Base-by-base conservation (phyloP, 2,888 invertebrate species). In the Tuberolachnus salignus region DNA sequence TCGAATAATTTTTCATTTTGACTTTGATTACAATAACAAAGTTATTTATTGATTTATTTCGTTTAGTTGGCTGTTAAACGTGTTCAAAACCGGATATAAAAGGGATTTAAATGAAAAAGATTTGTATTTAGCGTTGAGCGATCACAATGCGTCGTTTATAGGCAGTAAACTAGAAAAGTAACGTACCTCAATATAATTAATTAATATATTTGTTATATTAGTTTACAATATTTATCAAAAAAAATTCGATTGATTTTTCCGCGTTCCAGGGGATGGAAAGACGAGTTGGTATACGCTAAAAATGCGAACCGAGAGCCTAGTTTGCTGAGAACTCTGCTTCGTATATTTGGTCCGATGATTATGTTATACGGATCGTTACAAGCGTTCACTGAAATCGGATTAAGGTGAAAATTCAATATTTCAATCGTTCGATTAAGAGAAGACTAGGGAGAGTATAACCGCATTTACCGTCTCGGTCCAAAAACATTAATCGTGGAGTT, bases 81-180 rank as follows among this genome's bases (percentile, higher is more conserved):
- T 93, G 83, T 94, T 94, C 86, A 90, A 89, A 83, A 90, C 90
- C 84, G 95, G 94, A 0, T 90, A 90, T 83, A 88, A 87, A 80
- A 90, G 92, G 83, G 90, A 91, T 69, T 85, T 95, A 66, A 92
- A 91, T 82, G 88, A 90, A 63, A 87, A 89, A 42, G 95, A 95
- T 86, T 86, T 95, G 61, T 91, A 91, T 83, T 90, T 90, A 83
- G 90, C 93, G 0, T 87, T 92, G 67, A 87, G 86, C 55, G 87
- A 87, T 26, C 94, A 94, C 85, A 88, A 89, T 84, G 94, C 94
- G 14, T 88, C 88, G 83, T 63, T 84, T 34, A 87, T 92, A 16
- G 92, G 92, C 11, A 90, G 92, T 84, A 86, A 87, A 84, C 86
- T 93, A 82, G 91, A 92, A 87, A 87, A 85, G 90, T 91, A 84